These are phyloP conservation scores for Typhlichthys subterraneus DNA, from an alignment of 2,797 vertebrate species.

Conservation along the genomic window DNA sequence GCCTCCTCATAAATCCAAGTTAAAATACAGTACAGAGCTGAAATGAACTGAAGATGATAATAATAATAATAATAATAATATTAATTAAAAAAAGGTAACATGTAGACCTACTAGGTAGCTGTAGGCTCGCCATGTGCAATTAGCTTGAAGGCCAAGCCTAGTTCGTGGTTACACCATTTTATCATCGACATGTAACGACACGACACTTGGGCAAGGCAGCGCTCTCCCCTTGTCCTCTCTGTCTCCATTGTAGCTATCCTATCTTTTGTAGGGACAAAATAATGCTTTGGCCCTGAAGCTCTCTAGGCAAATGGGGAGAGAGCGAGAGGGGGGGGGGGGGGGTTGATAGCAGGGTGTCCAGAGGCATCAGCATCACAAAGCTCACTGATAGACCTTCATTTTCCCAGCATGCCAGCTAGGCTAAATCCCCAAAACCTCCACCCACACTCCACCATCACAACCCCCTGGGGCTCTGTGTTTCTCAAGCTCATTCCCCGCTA, in stretches of 20 bases:
- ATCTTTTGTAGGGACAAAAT: conserved; percentile 71
- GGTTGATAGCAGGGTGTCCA: conserved; percentile 60
- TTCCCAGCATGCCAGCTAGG: conserved; percentile 33
- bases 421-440: conserved; percentile 35
- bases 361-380: conserved; percentile 69
- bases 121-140: conserved; percentile 15
- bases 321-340: too few relatives aligned
- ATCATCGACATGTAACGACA: conserved; percentile 59
- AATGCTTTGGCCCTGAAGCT: conserved; percentile 66
- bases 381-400: conserved; percentile 46
- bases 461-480: conserved; percentile 35
- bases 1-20: neutral
- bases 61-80: too few relatives aligned
- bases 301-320: conserved; percentile 45
- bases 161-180: conserved; percentile 44
- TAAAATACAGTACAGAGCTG: neutral
- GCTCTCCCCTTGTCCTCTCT: conserved; percentile 51
- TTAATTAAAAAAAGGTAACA: conserved; percentile 4
- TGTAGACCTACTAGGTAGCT: neutral
- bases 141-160: conserved; percentile 48
- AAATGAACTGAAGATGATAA: neutral
- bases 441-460: conserved; percentile 35
- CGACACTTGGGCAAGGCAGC: conserved; percentile 51
- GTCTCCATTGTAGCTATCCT: conserved; percentile 52
- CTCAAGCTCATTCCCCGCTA: conserved; percentile 5